Percentiles rank a stretch among this genome's conserved stretches.
These are phyloP conservation scores for Epizoanthus illoricatus DNA, from an alignment of 92 coral and sea anemone species.

Conservation along the genomic window DNA sequence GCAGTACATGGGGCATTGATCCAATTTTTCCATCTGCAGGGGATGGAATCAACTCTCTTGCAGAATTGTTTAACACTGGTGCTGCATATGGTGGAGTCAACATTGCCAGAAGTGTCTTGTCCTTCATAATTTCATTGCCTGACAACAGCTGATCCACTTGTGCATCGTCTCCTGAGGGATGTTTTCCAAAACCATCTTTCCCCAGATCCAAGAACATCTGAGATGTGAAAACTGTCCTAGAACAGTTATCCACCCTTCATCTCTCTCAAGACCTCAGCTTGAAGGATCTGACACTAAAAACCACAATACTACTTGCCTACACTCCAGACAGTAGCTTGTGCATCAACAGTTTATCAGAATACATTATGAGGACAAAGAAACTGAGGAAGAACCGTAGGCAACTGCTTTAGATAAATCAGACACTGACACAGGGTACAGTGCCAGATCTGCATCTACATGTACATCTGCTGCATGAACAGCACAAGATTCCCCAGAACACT, in stretches of 20 bases:
- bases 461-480: too few relatives aligned
- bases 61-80: constrained; percentile 31
- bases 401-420: too few relatives aligned
- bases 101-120: constrained; percentile 28
- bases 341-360: too few relatives aligned
- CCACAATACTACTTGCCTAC: constrained; percentile 51
- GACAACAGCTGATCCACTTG: neutral
- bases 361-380: too few relatives aligned
- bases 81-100: constrained; percentile 48
- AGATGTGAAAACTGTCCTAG: constrained; percentile 57
- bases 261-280: constrained; percentile 47
- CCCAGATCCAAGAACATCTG: constrained; percentile 44
- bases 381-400: too few relatives aligned
- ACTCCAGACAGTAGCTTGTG: constrained; percentile 5
- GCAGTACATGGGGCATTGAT: constrained; percentile 52
- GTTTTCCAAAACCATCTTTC: neutral
- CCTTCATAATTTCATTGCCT: neutral
- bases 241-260: constrained; percentile 43
- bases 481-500: too few relatives aligned
- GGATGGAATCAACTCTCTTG: constrained; percentile 46
- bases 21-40: constrained; percentile 49
- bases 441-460: too few relatives aligned
- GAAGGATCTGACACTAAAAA: constrained; percentile 52
- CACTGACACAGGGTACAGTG: too few relatives aligned
- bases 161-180: neutral